These are phyloP conservation scores for Talpa occidentalis DNA, from an alignment of 2,113 vertebrate species.

Conservation along the genomic window DNA sequence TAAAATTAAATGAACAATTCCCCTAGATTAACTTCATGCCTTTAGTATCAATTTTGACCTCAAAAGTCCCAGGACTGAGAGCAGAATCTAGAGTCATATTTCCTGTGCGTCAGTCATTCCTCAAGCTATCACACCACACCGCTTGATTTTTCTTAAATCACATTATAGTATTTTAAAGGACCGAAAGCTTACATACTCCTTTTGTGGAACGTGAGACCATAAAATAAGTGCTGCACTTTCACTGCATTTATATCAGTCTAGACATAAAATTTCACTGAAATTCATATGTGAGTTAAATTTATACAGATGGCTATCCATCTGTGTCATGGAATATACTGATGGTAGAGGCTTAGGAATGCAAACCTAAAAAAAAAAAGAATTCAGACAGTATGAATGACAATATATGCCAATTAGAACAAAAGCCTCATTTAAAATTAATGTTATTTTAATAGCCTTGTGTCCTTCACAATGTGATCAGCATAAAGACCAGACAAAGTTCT, in stretches of 20 bases:
- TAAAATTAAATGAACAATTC: background rate
- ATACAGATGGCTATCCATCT: conserved; percentile 1
- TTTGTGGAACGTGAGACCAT: background rate
- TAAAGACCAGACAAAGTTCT: conserved; percentile 21
- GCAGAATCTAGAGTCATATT: background rate
- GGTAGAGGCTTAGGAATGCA: background rate
- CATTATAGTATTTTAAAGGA: background rate
- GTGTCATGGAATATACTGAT: background rate
- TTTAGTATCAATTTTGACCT: background rate
- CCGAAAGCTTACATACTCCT: background rate
- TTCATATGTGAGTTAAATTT: conserved; percentile 21
- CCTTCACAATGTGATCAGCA: background rate
- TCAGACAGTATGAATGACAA: background rate
- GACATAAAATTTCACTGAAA: conserved; percentile 34
- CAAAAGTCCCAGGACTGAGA: background rate
- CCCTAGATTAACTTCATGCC: background rate
- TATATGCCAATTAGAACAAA: conserved; percentile 37
- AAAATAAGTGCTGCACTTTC: background rate
- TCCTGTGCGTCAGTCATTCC: conserved; percentile 60
- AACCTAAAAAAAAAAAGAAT: background rate
- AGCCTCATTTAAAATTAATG: background rate
- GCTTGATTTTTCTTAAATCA: background rate
- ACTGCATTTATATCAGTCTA: background rate
- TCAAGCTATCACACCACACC: background rate
- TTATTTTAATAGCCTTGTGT: conserved; percentile 38